Evolutionary conservation across 2,888 invertebrate species (phyloP).

Genomic region (Calliopum simillimum): DNA sequence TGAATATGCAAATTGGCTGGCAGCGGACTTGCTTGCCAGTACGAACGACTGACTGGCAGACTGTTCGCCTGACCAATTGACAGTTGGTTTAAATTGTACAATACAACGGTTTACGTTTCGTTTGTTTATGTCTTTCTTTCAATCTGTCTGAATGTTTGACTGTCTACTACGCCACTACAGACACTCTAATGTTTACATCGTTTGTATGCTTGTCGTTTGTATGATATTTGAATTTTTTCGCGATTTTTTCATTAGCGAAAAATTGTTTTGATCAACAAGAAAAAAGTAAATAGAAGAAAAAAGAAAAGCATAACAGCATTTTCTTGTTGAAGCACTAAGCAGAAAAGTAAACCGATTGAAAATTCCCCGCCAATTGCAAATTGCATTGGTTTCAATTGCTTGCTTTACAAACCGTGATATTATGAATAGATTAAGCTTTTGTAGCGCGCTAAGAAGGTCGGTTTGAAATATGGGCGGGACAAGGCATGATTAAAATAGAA

Average conservation of each 20-base stretch:
- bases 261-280: neutral
- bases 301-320: no score
- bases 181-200: neutral
- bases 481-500: neutral
- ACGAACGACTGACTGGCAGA: no score
- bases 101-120: no score
- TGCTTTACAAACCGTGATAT: neutral
- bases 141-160: neutral
- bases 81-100: no score
- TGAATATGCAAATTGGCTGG: neutral
- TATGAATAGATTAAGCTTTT: slow-evolving; percentile 1
- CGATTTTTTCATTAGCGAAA: slow-evolving; percentile 13
- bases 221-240: slow-evolving; percentile 15
- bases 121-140: neutral
- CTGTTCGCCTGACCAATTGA: no score
- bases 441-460: neutral
- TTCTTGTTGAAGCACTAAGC: no score
- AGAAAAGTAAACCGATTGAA: no score
- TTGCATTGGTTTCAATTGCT: slow-evolving; percentile 7
- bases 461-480: neutral
- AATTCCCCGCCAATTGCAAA: neutral
- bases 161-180: slow-evolving; percentile 1
- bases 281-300: neutral
- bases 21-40: no score
- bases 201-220: neutral